Percentiles rank a stretch among this genome's conserved stretches.
Evolutionary conservation across 2,113 vertebrate species (phyloP).

Genomic region (Podarcis cretensis): DNA sequence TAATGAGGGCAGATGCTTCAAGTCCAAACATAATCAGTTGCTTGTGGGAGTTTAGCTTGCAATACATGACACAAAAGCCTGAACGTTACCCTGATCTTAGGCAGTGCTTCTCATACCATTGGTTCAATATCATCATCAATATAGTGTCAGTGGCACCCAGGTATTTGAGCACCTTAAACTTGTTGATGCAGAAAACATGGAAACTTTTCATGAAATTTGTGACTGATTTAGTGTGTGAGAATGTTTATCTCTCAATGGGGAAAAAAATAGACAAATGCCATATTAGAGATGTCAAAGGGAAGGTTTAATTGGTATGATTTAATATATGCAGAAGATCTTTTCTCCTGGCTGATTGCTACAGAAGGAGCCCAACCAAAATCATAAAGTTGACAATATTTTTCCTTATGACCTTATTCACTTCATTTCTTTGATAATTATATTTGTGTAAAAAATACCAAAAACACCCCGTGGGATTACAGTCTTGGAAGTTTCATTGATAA

Average conservation of each 20-base stretch:
- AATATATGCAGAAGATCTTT: neutral
- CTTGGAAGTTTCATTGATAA: slow-evolving; percentile 80
- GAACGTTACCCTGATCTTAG: too few species aligned
- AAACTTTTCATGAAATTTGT: neutral
- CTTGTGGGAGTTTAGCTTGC: neutral
- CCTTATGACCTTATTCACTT: slow-evolving; percentile 51
- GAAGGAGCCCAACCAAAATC: neutral
- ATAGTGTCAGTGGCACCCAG: neutral
- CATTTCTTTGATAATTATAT: slow-evolving; percentile 64
- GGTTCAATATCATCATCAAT: neutral
- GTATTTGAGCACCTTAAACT: neutral
- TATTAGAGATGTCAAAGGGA: neutral
- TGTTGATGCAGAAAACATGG: neutral
- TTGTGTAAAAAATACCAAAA: slow-evolving; percentile 49
- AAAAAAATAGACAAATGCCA: neutral
- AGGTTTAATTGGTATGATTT: neutral
- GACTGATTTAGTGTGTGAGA: neutral
- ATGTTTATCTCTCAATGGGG: neutral
- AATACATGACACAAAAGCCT: neutral
- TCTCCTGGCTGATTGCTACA: neutral
- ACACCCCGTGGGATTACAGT: slow-evolving; percentile 72
- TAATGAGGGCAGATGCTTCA: neutral
- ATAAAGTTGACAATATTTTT: slow-evolving; percentile 30
- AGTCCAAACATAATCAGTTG: neutral
- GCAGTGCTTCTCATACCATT: neutral